Base-by-base conservation (phyloP, 2,888 invertebrate species). In the Alloplasta piceator region DNA sequence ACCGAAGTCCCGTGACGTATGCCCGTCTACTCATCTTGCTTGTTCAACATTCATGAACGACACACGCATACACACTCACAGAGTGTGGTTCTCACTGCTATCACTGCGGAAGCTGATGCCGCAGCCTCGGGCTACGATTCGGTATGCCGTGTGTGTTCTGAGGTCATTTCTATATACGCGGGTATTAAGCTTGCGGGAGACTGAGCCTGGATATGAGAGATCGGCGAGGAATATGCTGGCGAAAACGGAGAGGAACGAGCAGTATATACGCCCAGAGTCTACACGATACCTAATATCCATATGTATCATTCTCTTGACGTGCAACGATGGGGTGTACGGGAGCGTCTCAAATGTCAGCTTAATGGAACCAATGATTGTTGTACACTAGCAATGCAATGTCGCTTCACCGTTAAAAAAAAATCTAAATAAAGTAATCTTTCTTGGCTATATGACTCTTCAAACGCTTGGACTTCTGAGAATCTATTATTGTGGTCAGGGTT, bases 1-100 rank as follows among this genome's bases (percentile, higher is more conserved):
- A 90, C 73, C 77, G 70, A 50, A 73, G 61, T 43, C 50, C 73
- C 77, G 73, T 74, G 77, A 77, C 77, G 77, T 80, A 77, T 50
- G 67, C 52, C 48, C 55, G 52, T 60, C 71, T 61, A 72, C 71
- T 58, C 73, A 77, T 67, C 73, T 63, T 64, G 14, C 36, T 66
- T 64, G 46, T 39, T 46, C 48, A 66, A 56, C 64, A 38, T 74
- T 58, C 46, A 58, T 46, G 9, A 39, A 48, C 60, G 39, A 6
- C 9, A 66, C n/a, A 58, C 39, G n/a, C 14, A 12, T 16, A 48
- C 9, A n/a, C n/a, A 38, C 5, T 14, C 52, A 7, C 12, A 6
- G 12, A 50, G 12, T 58, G 56, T 58, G 60, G 26, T 60, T 46
- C 50, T 39, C 36, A 9, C 26, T 46, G 36, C 50, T 68, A 61